Base-by-base conservation (phyloP, 2,888 invertebrate genomes). In the Crioceris asparagi region DNA sequence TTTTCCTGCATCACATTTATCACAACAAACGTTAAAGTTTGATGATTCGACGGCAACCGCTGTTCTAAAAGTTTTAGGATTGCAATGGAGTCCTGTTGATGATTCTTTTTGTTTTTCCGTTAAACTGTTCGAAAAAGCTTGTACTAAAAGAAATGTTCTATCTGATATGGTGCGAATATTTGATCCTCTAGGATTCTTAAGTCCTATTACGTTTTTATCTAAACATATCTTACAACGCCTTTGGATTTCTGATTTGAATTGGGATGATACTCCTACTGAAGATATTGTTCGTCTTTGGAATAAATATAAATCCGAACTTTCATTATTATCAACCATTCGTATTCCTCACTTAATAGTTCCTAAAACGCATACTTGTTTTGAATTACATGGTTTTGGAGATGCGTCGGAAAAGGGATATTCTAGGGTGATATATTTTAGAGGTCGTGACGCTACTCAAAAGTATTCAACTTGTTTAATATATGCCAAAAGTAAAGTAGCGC, bases 101-200 rank as follows among this genome's bases (percentile, higher is more conserved):
- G n/a, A 32, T 26, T 2, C 8, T 11, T 16, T 11, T 2, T 10
- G n/a, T 4, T 18, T 26, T 7, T 3, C 3, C 12, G 35, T 12
- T 3, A 10, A 7, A 17, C 17, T 5, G 11, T n/a, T n/a, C n/a
- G n/a, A n/a, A n/a, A n/a, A n/a, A n/a, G n/a, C n/a, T n/a, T 17
- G 35, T 15, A 36, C 36, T 3, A 44, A 39, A 31, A 33, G 41
- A n/a, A 12, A 18, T 18, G 39, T 43, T 15, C 33, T 41, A 11
- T 37, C 30, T 8, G 16, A 11, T 3, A 32, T 38, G 10, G 18
- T 39, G 1, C 21, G 39, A 26, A 37, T 46, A 12, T 47, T 44
- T 27, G 48, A 48, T 29, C 48, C 43, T n/a, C 11, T 45, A 11
- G 45, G 47, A 6, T 16, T 48, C n/a, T 10, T 44, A 5, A 32